These are phyloP conservation scores for Leptinotarsa undecemlineata DNA, from an alignment of 1,140 invertebrate genomes.

Conservation along the genomic window DNA sequence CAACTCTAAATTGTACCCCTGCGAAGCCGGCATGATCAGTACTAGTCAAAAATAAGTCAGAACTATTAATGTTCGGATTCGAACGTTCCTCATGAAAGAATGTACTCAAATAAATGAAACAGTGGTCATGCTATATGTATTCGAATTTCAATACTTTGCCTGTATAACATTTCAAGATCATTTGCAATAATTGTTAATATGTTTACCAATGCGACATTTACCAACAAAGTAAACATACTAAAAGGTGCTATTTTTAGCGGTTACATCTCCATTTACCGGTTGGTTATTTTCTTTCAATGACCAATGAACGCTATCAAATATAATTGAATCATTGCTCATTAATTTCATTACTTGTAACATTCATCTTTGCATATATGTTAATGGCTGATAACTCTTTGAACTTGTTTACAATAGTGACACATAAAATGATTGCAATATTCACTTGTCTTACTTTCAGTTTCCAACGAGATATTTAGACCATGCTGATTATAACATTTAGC, in stretches of 20 bases:
- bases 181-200: not conserved
- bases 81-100: too few relatives aligned
- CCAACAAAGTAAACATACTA: not conserved
- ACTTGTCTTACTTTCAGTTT: too few relatives aligned
- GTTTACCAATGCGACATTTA: not conserved
- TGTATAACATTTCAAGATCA: not conserved
- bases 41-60: too few relatives aligned
- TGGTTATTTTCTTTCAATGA: not conserved
- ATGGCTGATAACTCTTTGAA: not conserved
- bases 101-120: too few relatives aligned
- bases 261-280: not conserved
- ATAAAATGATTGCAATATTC: not conserved
- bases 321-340: slow-evolving; percentile 4
- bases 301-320: not conserved
- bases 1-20: too few relatives aligned
- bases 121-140: too few relatives aligned
- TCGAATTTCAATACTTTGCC: not conserved
- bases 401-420: not conserved
- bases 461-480: too few relatives aligned
- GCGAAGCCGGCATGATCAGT: too few relatives aligned
- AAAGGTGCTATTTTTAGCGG: not conserved
- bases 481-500: too few relatives aligned
- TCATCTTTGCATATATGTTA: not conserved
- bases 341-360: not conserved
- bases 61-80: too few relatives aligned